Conservation (phyloP, 2,113 vertebrate genomes). For the Petrocephalus microphthalmus region DNA sequence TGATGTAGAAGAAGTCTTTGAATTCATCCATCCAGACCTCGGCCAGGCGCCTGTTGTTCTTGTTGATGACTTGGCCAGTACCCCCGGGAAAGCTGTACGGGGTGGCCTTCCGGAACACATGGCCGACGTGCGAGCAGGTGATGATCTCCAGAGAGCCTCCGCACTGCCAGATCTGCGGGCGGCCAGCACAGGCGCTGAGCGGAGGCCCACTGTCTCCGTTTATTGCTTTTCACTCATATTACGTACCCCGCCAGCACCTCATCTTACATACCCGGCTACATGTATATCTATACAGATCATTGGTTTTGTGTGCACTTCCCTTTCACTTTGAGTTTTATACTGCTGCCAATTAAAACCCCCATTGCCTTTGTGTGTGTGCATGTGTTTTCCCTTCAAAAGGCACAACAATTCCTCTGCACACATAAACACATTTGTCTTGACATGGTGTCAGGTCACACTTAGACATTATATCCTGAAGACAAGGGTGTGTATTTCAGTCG, state of each 20-base stretch:
- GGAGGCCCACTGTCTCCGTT: neutral
- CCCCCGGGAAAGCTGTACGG: slow-evolving; percentile 96
- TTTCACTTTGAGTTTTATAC: neutral
- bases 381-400: neutral
- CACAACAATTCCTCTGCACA: neutral
- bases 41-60: slow-evolving; percentile 90
- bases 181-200: neutral
- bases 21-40: slow-evolving; percentile 99
- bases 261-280: neutral
- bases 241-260: neutral
- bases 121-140: slow-evolving; percentile 93
- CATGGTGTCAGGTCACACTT: neutral
- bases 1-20: slow-evolving; percentile 99
- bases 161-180: slow-evolving; percentile 89
- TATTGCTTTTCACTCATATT: neutral
- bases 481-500: neutral
- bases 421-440: neutral
- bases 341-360: neutral
- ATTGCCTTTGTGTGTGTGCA: neutral
- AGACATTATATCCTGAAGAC: slow-evolving; percentile 1
- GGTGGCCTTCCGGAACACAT: slow-evolving; percentile 94
- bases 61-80: slow-evolving; percentile 96
- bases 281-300: neutral
- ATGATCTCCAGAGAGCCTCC: slow-evolving; percentile 92
- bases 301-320: neutral